Conservation (phyloP, 2,888 invertebrate genomes). For the Dasysyrphus albostriatus region DNA sequence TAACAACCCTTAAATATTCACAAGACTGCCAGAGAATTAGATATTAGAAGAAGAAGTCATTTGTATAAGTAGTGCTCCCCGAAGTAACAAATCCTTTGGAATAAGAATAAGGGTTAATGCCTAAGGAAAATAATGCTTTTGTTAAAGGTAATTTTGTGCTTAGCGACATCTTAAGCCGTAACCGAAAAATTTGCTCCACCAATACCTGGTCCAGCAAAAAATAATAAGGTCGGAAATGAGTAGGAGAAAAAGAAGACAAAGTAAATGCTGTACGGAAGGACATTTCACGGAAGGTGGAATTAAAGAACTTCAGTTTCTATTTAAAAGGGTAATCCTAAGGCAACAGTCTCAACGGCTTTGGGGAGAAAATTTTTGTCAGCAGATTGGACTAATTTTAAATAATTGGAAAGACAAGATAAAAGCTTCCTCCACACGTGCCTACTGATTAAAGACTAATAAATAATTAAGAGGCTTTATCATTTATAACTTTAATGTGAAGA, state of each 20-base stretch:
- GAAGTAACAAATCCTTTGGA: background rate
- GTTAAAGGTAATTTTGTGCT: background rate
- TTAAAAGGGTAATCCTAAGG: background rate
- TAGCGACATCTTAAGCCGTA: background rate
- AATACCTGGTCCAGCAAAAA: background rate
- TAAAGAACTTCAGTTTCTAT: background rate
- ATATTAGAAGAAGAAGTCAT: slow-evolving; percentile 8
- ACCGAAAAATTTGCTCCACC: background rate
- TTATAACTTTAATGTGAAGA: too few relatives aligned
- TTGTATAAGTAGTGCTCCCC: background rate
- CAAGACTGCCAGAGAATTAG: background rate
- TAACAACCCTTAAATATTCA: slow-evolving; percentile 24
- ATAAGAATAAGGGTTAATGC: background rate
- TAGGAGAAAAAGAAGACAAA: background rate
- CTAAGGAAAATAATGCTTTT: background rate
- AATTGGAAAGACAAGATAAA: background rate
- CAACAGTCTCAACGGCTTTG: background rate
- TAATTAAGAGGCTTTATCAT: too few relatives aligned
- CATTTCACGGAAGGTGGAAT: background rate
- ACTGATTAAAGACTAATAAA: too few relatives aligned
- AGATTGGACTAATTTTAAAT: background rate
- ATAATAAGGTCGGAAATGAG: background rate
- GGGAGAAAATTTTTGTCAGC: background rate
- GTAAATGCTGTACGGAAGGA: background rate
- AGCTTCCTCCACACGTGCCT: background rate